Percentiles rank a stretch among this genome's conserved stretches.
Evolutionary conservation across 2,888 invertebrate species (phyloP).

Genomic region (Capitulum mitella): DNA sequence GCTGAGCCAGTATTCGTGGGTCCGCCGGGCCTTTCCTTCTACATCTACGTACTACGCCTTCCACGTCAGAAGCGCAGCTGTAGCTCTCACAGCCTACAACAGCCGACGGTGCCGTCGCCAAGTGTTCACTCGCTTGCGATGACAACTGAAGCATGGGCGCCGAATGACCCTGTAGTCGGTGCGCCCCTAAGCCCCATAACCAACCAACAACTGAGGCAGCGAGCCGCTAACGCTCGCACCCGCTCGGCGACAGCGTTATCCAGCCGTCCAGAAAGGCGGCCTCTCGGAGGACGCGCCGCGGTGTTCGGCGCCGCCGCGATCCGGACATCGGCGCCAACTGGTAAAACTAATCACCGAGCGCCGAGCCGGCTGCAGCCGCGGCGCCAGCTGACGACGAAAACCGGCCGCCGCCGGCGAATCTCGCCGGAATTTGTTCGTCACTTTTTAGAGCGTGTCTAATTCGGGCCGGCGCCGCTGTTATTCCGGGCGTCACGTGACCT

Average conservation of each 20-base stretch:
- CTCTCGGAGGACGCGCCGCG: background rate
- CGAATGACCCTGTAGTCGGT: too few relatives aligned
- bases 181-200: background rate
- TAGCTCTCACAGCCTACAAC: too few relatives aligned
- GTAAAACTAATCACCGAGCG: background rate
- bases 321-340: background rate
- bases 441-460: conserved; percentile 10
- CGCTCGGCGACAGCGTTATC: background rate
- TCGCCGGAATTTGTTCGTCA: background rate
- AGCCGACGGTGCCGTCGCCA: too few relatives aligned
- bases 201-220: background rate
- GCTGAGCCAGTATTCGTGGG: too few relatives aligned
- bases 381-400: background rate
- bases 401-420: background rate
- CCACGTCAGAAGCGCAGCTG: too few relatives aligned
- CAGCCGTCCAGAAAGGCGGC: background rate
- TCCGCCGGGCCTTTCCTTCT: too few relatives aligned
- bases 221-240: background rate
- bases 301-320: background rate
- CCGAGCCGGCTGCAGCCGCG: background rate
- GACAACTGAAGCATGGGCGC: too few relatives aligned
- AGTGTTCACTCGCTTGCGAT: too few relatives aligned
- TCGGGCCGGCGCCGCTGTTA: background rate
- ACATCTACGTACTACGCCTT: too few relatives aligned
- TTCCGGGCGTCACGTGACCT: conserved; percentile 12